These are phyloP conservation scores for Dryobates pubescens DNA, from an alignment of 2,797 vertebrate species.

Conservation along the genomic window DNA sequence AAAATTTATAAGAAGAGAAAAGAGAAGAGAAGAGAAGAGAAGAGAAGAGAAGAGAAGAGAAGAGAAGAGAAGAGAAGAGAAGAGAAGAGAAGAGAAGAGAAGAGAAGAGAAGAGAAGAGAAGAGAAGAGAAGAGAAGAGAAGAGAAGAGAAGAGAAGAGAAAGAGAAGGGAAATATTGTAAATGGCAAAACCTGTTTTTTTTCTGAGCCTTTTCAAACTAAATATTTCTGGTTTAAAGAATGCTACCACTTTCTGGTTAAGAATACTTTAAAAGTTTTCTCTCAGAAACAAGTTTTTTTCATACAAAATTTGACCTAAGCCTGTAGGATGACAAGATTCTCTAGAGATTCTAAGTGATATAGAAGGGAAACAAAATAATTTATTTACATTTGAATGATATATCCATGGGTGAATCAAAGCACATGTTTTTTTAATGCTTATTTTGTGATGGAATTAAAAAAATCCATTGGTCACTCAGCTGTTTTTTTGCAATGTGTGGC, in stretches of 20 bases:
- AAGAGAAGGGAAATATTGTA: neutral
- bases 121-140: too few species aligned
- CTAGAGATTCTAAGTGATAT: neutral
- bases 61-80: too few species aligned
- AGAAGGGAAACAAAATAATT: neutral
- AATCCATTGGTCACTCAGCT: neutral
- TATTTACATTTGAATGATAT: neutral
- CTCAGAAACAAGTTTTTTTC: neutral
- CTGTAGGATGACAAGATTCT: neutral
- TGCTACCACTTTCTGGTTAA: neutral
- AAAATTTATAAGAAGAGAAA: neutral
- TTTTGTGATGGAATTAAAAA: neutral
- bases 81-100: neutral
- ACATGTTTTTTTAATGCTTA: neutral
- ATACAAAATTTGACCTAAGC: neutral
- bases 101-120: too few species aligned
- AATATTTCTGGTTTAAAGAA: neutral
- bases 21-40: too few species aligned
- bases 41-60: too few species aligned
- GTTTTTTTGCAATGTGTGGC: neutral
- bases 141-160: too few species aligned
- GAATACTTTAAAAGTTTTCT: neutral
- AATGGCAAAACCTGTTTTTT: neutral
- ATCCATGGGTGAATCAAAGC: neutral
- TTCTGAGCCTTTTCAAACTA: neutral